Evolutionary conservation across 2,797 vertebrate genomes (phyloP).

Genomic region (Notamacropus eugenii): DNA sequence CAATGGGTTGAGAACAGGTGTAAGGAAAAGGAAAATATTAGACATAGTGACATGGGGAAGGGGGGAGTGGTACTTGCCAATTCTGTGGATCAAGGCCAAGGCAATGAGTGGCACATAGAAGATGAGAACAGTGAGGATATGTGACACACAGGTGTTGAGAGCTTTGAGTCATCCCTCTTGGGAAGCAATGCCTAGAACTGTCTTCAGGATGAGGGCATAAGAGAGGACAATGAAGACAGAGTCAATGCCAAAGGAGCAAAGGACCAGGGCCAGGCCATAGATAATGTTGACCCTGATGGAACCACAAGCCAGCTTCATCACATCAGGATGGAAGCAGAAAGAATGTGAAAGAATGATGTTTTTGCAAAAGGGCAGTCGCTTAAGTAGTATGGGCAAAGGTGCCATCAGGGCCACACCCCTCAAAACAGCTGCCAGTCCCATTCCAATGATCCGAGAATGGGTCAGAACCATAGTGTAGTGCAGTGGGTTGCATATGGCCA

Average conservation of each 20-base stretch:
- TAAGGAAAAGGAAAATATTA: conserved; percentile 70
- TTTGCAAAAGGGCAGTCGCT: conserved; percentile 67
- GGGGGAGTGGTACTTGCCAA: conserved; percentile 61
- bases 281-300: conserved; percentile 61
- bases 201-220: conserved; percentile 71
- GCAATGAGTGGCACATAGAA: conserved; percentile 72
- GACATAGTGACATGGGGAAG: conserved; percentile 71
- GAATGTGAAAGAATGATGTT: conserved; percentile 60
- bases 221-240: conserved; percentile 64
- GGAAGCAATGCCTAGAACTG: conserved; percentile 59
- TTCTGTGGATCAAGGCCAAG: conserved; percentile 70
- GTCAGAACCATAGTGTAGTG: conserved; percentile 62
- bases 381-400: conserved; percentile 69
- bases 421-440: conserved; percentile 38
- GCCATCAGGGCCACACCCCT: conserved; percentile 55
- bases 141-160: conserved; percentile 70
- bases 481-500: conserved; percentile 63
- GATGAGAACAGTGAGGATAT: conserved; percentile 70
- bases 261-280: conserved; percentile 67
- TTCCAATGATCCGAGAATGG: conserved; percentile 18
- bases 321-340: conserved; percentile 71
- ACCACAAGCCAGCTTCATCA: conserved; percentile 71
- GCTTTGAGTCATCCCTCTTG: conserved; percentile 52
- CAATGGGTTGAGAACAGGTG: conserved; percentile 69
- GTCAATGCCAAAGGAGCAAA: conserved; percentile 68